Conservation (phyloP, 92 coral and sea anemone genomes). For the Porites rus region DNA sequence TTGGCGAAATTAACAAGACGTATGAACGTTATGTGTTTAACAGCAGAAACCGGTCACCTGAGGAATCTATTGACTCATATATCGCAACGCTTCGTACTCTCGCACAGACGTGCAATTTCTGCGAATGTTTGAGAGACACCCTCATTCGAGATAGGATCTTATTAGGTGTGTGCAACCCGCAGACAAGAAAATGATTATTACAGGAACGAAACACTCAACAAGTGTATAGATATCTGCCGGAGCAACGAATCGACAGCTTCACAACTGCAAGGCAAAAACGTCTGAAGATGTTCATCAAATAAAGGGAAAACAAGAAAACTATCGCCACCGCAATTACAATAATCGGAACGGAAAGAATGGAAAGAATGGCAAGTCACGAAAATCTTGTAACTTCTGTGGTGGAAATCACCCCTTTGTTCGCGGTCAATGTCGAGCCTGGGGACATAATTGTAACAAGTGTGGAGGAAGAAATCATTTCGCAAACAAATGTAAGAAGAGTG, state of each 20-base stretch:
- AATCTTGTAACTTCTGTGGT: too few relatives aligned
- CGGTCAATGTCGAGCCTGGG: too few relatives aligned
- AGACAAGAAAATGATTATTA: slow-evolving; percentile 10
- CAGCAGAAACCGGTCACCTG: slow-evolving; percentile 32
- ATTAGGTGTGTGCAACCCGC: neutral
- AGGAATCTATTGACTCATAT: slow-evolving; percentile 27
- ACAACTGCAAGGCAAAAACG: too few relatives aligned
- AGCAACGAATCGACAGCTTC: neutral
- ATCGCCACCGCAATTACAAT: too few relatives aligned
- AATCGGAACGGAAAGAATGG: too few relatives aligned
- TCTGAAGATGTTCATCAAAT: too few relatives aligned
- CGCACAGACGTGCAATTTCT: slow-evolving; percentile 54
- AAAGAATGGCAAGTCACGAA: too few relatives aligned
- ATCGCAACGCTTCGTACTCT: slow-evolving; percentile 30
- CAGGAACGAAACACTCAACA: slow-evolving; percentile 23
- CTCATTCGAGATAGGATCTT: slow-evolving; percentile 48
- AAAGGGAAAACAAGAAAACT: too few relatives aligned
- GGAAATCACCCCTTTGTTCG: too few relatives aligned
- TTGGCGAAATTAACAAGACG: slow-evolving; percentile 46
- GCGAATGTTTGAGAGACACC: slow-evolving; percentile 31
- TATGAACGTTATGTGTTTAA: slow-evolving; percentile 37
- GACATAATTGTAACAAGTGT: too few relatives aligned
- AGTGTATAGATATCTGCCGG: slow-evolving; percentile 41
- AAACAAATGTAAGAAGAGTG: too few relatives aligned
- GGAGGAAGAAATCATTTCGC: too few relatives aligned